phyloP scores from a whole-genome alignment of 2,113 vertebrate genomes.

The Nymphicus hollandicus region DNA sequence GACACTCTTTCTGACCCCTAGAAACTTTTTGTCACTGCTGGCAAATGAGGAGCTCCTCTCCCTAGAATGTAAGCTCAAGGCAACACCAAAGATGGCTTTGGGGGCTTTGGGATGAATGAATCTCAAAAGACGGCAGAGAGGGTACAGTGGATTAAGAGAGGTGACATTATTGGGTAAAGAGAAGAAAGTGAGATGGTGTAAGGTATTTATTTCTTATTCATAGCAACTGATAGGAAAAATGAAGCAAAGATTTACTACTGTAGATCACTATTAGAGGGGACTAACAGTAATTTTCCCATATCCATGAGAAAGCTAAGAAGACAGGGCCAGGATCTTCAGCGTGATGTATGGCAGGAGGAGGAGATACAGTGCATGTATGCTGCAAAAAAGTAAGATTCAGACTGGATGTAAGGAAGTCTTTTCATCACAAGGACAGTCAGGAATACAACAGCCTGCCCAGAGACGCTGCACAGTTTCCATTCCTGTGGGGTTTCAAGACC shows the following conservation, averaged over 20 bases:
- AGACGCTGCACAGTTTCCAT: neutral
- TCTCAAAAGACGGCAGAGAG: neutral
- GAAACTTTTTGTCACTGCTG: neutral
- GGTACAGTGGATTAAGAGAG: neutral
- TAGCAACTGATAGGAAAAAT: neutral
- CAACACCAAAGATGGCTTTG: neutral
- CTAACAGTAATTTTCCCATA: neutral
- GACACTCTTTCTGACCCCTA: neutral
- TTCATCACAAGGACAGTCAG: neutral
- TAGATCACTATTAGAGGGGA: neutral
- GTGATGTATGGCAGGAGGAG: neutral
- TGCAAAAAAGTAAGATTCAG: neutral
- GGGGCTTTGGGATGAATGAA: neutral
- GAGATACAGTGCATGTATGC: accelerated
- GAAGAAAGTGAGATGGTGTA: neutral
- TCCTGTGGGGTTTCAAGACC: neutral
- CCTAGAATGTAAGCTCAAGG: neutral
- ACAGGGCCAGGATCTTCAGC: neutral
- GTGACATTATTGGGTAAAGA: neutral
- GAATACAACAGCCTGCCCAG: neutral
- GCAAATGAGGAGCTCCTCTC: neutral
- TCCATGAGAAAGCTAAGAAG: neutral
- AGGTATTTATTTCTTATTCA: neutral
- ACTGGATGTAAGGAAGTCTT: neutral
- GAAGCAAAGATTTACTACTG: neutral